Evolutionary conservation across 2,888 invertebrate genomes (phyloP).

Genomic region (Trisateles emortualis): DNA sequence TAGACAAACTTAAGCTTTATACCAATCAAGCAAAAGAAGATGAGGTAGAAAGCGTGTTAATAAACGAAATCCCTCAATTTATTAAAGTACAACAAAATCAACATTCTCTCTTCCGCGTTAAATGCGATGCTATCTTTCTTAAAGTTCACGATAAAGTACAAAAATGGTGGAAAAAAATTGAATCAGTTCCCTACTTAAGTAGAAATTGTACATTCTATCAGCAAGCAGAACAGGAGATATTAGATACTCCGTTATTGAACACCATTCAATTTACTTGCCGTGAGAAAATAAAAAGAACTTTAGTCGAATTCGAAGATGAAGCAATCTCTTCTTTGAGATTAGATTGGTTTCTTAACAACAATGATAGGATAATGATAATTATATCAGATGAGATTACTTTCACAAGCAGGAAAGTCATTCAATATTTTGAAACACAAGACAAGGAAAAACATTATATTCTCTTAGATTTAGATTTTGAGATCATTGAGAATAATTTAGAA

Average conservation of each 20-base stretch:
- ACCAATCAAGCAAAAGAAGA: constrained; percentile 47
- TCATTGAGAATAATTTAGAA: too few species aligned
- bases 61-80: constrained; percentile 31
- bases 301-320: too few species aligned
- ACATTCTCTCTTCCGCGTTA: constrained; percentile 8
- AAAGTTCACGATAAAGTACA: constrained; percentile 41
- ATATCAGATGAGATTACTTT: too few species aligned
- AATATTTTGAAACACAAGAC: too few species aligned
- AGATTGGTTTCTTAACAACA: too few species aligned
- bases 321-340: too few species aligned
- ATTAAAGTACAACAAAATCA: neutral
- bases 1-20: constrained; percentile 33
- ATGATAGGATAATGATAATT: too few species aligned
- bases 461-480: too few species aligned
- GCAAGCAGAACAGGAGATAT: constrained; percentile 21
- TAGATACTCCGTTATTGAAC: constrained; percentile 22
- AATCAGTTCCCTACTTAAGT: constrained; percentile 27
- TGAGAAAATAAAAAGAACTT: constrained; percentile 22
- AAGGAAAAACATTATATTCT: too few species aligned
- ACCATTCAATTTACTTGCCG: constrained; percentile 23
- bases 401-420: too few species aligned
- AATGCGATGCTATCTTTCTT: constrained; percentile 39
- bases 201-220: constrained; percentile 29
- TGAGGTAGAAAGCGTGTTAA: constrained; percentile 40
- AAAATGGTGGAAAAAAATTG: constrained; percentile 43